Evolutionary conservation across 2,113 vertebrate species (phyloP), one percentile per base, ranked within the genome.

Genomic region (Leucopternis melanops): DNA sequence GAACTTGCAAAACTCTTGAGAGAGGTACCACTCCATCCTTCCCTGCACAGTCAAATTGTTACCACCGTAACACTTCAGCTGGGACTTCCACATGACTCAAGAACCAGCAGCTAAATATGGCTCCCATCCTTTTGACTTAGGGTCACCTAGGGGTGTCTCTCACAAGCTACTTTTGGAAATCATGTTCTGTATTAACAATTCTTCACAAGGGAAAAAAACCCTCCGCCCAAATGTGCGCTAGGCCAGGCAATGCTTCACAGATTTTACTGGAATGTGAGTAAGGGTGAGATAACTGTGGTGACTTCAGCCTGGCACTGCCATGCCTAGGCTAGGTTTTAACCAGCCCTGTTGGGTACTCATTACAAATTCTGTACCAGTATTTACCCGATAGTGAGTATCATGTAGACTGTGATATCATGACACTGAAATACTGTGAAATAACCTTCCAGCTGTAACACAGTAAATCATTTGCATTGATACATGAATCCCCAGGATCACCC

Each of bases 311-410:
- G 70, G 11, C 6, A 5, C 34, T 75, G 70, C 54, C 31, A 6
- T 25, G 22, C 47, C 71, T 40, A 36, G 34, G 10, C 34, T 72
- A 11, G 4, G 14, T 67, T 93, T 71, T 61, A 63, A 59, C 44
- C 29, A 88, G 8, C 32, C 6, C 0, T 82, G 17, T 9, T 59
- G 38, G 3, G 32, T 67, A 32, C 23, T 50, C 5, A 5, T 22
- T 11, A 10, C 23, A 34, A 75, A 36, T 75, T 90, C 74, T 57
- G 19, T 42, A 34, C 42, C 14, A 18, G 9, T 61, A 62, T 75
- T 86, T 78, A 34, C 50, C 45, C 0, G 0, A 38, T 4, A 65
- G 11, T 9, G 7, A 73, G 4, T 50, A 44, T 66, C 10, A 45
- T 6, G 20, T 45, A 47, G 61, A 20, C 22, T 63, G 22, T 67